Conservation (phyloP, 53 echinoderm and acorn worm genomes). For the Temnopleurus reevesii region DNA sequence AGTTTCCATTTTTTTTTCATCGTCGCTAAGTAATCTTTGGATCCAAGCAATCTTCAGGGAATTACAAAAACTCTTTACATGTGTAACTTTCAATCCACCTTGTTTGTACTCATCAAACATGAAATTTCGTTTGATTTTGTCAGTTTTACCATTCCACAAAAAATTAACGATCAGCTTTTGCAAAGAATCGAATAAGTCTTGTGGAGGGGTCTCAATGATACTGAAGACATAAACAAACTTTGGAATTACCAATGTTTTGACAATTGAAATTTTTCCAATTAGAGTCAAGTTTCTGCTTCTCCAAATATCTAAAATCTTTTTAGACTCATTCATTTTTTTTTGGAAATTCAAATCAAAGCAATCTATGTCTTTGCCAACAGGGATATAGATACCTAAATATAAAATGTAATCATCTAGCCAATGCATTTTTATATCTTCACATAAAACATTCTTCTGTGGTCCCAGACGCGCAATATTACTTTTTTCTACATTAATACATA, state of each 20-base stretch:
- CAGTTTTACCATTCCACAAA: not conserved
- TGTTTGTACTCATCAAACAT: not conserved
- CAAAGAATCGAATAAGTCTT: not conserved
- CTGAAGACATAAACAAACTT: not conserved
- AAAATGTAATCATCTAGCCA: no score
- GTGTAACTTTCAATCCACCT: not conserved
- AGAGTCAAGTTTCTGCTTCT: not conserved
- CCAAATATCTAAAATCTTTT: not conserved
- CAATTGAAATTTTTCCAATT: not conserved
- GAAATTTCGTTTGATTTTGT: no score
- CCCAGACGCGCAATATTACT: not conserved
- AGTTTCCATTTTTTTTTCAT: not conserved
- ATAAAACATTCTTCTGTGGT: not conserved
- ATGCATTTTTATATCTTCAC: not conserved
- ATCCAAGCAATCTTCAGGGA: not conserved
- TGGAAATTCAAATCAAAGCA: not conserved
- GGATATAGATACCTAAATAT: no score
- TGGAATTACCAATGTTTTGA: no score
- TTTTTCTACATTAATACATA: not conserved
- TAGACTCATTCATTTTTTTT: not conserved
- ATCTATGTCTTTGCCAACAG: not conserved
- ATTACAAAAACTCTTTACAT: not conserved
- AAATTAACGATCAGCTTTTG: not conserved
- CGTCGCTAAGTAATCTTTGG: not conserved
- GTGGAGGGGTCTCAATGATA: not conserved